Base-by-base conservation (phyloP, 1,140 invertebrate species). In the Chrysomallon squamiferum region DNA sequence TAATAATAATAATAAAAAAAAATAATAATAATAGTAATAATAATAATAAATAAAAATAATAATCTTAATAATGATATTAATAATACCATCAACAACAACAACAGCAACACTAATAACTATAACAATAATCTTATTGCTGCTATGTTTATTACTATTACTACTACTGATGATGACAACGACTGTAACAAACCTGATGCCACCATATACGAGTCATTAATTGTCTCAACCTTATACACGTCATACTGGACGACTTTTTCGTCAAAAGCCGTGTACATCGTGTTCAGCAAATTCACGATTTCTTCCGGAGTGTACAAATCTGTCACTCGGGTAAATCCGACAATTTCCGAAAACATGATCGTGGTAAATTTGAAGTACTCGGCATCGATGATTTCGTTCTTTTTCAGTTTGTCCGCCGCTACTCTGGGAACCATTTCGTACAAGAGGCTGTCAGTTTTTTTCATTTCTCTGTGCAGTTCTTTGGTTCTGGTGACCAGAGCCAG, bases 401-500 rank as follows among this genome's bases (percentile, higher is more conserved):
- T 73, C 15, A 73, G 49, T 20, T 62, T 33, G 0, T 73, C 68
- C 4, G 74, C 68, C 7, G 71, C 63, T 3, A 64, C 64, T 49
- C 52, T 68, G 0, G 71, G 93, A 32, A 94, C 78, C 80, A 81
- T 81, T 73, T 82, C 76, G 52, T 78, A 79, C 13, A 79, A 69
- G 50, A 81, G 73, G 29, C 69, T 73, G 65, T 83, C 81, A 13
- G 75, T 81, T 43, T 72, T 66, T 52, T 79, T 75, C 61, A 80
- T 75, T 66, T 83, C 79, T 29, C 74, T 72, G 9, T 60, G 66
- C 47, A 82, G 63, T 54, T 82, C 82, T 52, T 77, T 75, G n/a
- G 81, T 83, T 67, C 82, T 82, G 45, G 79, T 60, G 11, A 81
- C 78, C 20, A 84, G 69, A 6, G 78, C 76, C 20, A 75, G 64